These are phyloP conservation scores for Notodonta dromedarius DNA, from an alignment of 2,888 invertebrate genomes.

Conservation along the genomic window DNA sequence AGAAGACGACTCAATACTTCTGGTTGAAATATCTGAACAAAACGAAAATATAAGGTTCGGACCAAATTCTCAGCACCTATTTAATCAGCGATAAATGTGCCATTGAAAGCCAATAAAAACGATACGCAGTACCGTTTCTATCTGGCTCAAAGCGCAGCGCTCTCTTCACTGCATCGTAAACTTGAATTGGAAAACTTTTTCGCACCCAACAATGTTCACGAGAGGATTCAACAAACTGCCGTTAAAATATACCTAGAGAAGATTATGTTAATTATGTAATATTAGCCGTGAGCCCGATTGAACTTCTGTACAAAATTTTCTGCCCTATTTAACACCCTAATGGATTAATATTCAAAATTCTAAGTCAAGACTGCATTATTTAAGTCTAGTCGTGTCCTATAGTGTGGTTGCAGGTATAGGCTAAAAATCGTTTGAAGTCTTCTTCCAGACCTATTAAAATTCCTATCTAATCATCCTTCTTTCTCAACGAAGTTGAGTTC, in stretches of 20 bases:
- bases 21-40: too few relatives aligned
- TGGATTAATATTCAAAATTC: too few relatives aligned
- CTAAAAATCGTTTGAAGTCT: too few relatives aligned
- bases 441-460: not conserved
- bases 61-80: constrained; percentile 21
- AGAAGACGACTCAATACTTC: too few relatives aligned
- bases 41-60: not conserved
- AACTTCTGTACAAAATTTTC: too few relatives aligned
- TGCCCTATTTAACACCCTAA: too few relatives aligned
- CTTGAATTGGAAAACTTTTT: constrained; percentile 43
- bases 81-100: constrained; percentile 33
- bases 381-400: too few relatives aligned
- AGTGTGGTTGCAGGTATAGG: too few relatives aligned
- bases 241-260: constrained; percentile 13
- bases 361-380: too few relatives aligned
- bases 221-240: constrained; percentile 24
- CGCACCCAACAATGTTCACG: constrained; percentile 35
- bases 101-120: constrained; percentile 33
- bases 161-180: constrained; percentile 37
- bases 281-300: too few relatives aligned
- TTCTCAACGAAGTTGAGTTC: not conserved
- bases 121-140: constrained; percentile 35
- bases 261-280: not conserved
- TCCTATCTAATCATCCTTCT: not conserved
- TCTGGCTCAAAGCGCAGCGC: constrained; percentile 29